Conservation (phyloP, 2,113 vertebrate genomes). For the Ibidorhyncha struthersii region DNA sequence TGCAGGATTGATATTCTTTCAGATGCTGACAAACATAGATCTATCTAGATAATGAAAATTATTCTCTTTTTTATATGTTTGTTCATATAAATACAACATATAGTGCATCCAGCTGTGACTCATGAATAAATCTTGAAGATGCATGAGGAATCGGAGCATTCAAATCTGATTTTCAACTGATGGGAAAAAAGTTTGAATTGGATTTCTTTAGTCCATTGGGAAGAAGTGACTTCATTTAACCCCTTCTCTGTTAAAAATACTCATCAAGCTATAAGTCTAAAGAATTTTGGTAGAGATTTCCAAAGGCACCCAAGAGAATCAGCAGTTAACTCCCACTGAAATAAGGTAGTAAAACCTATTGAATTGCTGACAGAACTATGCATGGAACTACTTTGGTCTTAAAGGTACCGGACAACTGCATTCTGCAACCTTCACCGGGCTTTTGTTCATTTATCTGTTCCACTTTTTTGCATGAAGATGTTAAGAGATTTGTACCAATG, state of each 20-base stretch:
- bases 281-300: background rate
- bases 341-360: background rate
- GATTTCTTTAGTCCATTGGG: background rate
- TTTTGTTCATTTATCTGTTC: background rate
- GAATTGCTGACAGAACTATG: background rate
- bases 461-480: background rate
- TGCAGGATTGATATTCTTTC: constrained; percentile 54
- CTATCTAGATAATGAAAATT: constrained; percentile 59
- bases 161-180: constrained; percentile 64
- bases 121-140: constrained; percentile 70
- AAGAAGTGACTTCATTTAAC: constrained; percentile 14
- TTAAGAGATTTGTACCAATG: background rate
- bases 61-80: constrained; percentile 25
- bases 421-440: background rate
- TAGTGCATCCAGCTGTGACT: constrained; percentile 65
- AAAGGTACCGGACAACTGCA: background rate
- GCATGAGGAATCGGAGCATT: constrained; percentile 54
- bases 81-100: constrained; percentile 64
- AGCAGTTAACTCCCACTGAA: background rate
- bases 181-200: background rate
- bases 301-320: background rate
- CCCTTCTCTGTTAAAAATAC: background rate
- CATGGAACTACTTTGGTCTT: background rate
- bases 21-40: constrained; percentile 54
- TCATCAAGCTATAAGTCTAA: background rate